Evolutionary conservation across 2,888 invertebrate genomes (phyloP).

Genomic region (Argyresthia goedartella): DNA sequence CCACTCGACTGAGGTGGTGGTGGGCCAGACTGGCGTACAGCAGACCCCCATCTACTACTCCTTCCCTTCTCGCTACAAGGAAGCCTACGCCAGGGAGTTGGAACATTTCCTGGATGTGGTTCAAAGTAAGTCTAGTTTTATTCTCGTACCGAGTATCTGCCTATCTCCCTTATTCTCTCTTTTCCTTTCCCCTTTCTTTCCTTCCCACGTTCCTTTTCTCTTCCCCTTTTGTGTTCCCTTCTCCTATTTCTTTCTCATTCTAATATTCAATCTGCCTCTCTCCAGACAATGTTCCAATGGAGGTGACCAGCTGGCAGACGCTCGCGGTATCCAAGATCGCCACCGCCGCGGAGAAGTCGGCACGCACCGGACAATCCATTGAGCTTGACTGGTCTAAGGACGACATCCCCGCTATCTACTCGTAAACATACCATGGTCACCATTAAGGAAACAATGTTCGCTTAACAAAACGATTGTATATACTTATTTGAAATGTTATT

Average conservation of each 20-base stretch:
- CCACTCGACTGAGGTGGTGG: conserved; percentile 45
- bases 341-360: conserved; percentile 68
- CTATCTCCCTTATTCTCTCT: too few relatives aligned
- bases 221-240: too few relatives aligned
- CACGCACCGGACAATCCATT: conserved; percentile 58
- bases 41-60: conserved; percentile 71
- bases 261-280: neutral
- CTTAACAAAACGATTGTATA: too few relatives aligned
- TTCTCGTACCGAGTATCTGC: too few relatives aligned
- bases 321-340: conserved; percentile 72
- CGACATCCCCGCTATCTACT: conserved; percentile 42
- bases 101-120: conserved; percentile 73
- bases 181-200: too few relatives aligned
- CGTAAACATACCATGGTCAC: conserved; percentile 18
- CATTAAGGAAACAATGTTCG: too few relatives aligned
- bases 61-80: conserved; percentile 70
- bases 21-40: conserved; percentile 44
- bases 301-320: conserved; percentile 61
- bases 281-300: conserved; percentile 31
- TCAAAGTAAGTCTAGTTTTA: conserved; percentile 38
- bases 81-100: conserved; percentile 65
- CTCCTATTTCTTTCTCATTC: too few relatives aligned
- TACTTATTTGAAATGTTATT: too few relatives aligned
- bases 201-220: too few relatives aligned
- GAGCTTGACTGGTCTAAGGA: conserved; percentile 63